Evolutionary conservation across 1,140 invertebrate species (phyloP).

Genomic region (Musca domestica): DNA sequence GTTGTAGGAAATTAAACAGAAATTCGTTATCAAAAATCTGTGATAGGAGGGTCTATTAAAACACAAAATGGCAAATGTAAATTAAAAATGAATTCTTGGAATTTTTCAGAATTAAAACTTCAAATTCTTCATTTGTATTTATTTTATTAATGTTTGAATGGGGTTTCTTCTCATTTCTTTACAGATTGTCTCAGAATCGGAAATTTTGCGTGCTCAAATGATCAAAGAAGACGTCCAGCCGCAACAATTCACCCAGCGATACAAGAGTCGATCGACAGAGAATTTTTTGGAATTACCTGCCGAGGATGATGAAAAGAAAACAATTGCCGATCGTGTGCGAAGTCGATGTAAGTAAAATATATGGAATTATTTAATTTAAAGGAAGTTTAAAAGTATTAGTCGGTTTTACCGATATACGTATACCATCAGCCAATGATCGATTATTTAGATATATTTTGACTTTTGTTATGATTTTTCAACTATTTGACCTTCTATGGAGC

Average conservation of each 20-base stretch:
- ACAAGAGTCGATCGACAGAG: constrained; percentile 46
- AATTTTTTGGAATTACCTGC: constrained; percentile 44
- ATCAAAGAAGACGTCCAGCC: constrained; percentile 42
- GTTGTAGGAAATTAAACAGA: too few species aligned
- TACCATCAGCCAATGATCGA: too few species aligned
- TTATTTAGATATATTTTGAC: too few species aligned
- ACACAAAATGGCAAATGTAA: neutral
- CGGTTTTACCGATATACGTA: too few species aligned
- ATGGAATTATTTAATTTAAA: too few species aligned
- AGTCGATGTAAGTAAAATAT: too few species aligned
- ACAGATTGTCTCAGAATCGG: constrained; percentile 49
- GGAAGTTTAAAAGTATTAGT: too few species aligned
- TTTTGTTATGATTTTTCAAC: too few species aligned
- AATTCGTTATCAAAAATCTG: too few species aligned
- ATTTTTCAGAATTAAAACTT: neutral
- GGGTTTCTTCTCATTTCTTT: constrained; percentile 20
- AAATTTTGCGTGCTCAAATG: constrained; percentile 46
- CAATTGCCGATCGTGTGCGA: constrained; percentile 41
- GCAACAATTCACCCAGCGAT: constrained; percentile 37
- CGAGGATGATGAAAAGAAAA: constrained; percentile 47
- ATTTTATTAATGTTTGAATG: neutral
- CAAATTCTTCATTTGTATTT: neutral
- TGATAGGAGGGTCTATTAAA: neutral
- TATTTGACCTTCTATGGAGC: too few species aligned
- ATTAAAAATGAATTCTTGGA: neutral